Base-by-base conservation (phyloP, 2,113 vertebrate species). In the Tetrao urogallus region DNA sequence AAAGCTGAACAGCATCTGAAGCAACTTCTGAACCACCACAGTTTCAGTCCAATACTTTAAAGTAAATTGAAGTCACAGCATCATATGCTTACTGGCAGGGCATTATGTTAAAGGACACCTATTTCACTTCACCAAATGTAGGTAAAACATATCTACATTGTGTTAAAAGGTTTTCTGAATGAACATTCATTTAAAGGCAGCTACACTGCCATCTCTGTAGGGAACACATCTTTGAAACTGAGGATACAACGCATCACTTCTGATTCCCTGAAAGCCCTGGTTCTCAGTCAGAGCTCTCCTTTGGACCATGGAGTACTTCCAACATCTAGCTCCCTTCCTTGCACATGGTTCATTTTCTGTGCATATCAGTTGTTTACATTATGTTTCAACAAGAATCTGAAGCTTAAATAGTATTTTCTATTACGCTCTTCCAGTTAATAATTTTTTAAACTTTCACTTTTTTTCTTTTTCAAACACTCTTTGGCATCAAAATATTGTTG, bases 71-170 rank as follows among this genome's bases (percentile, higher is more conserved):
- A 90, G 47, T 25, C 38, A 17, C 56, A 54, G 36, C 43, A 34
- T 27, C 0, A 0, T 36, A 36, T 1, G 0, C 14, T 32, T 17
- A 86, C 57, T 69, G n/a, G 36, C 48, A 75, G 63, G 36, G 10
- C 16, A 20, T 32, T 11, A 5, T 3, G 3, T 27, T 60, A 84
- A 76, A 32, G 40, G 40, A 1, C 3, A 76, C 36, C 24, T 3
- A 0, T 64, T 88, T 85, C 50, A 74, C 65, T 71, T 67, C 47
- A 63, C 10, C 56, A 82, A 70, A 78, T 5, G 18, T 17, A 79
- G 52, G 27, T 45, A 28, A 70, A 86, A 9, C 9, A 70, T 11
- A 7, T 43, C 30, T 45, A 15, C 0, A 0, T 40, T 11, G 0
- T 22, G n/a, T n/a, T 42, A 85, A 89, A 48, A 18, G 38, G 24